Evolutionary conservation across 2,888 invertebrate species (phyloP).

Genomic region (Carcina quercana): DNA sequence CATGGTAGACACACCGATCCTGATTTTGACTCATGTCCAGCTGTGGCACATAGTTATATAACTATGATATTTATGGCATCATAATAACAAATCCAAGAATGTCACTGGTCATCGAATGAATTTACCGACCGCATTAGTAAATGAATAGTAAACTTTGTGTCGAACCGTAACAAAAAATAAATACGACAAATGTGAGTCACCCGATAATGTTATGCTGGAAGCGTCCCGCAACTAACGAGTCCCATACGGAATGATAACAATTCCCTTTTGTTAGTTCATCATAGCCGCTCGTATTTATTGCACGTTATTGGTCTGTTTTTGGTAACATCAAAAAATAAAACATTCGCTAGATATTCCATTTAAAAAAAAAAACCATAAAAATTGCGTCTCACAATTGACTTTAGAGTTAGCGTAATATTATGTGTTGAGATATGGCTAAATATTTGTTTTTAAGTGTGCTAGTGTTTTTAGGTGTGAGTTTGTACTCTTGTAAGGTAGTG

Average conservation of each 20-base stretch:
- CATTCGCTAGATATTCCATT: too few relatives aligned
- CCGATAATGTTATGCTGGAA: slow-evolving; percentile 61
- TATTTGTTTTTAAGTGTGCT: slow-evolving; percentile 22
- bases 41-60: too few relatives aligned
- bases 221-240: slow-evolving; percentile 53
- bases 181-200: slow-evolving; percentile 45
- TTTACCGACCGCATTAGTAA: too few relatives aligned
- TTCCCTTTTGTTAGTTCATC: slow-evolving; percentile 60
- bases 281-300: slow-evolving; percentile 39
- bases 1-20: too few relatives aligned
- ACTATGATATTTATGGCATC: too few relatives aligned
- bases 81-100: too few relatives aligned
- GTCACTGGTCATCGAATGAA: too few relatives aligned
- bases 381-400: neutral
- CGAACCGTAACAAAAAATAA: too few relatives aligned
- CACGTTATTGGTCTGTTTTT: slow-evolving; percentile 45
- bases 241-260: slow-evolving; percentile 68
- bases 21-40: too few relatives aligned
- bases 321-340: too few relatives aligned
- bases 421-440: slow-evolving; percentile 22
- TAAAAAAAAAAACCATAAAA: neutral
- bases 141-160: too few relatives aligned
- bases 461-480: slow-evolving; percentile 25
- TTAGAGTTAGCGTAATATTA: neutral
- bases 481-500: slow-evolving; percentile 43